Conservation (phyloP, 1,140 invertebrate genomes). For the Bacillus rossius region DNA sequence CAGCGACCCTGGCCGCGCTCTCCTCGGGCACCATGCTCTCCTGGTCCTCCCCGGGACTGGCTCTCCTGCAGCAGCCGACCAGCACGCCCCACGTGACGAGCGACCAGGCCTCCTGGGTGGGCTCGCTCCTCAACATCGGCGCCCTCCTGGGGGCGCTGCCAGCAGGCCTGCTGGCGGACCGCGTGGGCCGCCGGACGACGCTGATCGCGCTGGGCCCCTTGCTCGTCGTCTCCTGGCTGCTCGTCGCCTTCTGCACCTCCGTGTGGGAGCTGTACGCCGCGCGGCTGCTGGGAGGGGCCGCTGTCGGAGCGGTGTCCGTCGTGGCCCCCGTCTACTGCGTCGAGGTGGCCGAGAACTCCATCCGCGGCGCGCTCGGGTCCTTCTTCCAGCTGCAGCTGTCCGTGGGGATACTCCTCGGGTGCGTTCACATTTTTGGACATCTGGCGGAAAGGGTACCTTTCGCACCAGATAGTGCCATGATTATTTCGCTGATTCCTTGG, state of each 20-base stretch:
- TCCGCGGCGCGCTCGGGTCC: constrained; percentile 53
- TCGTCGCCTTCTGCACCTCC: constrained; percentile 43
- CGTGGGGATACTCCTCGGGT: constrained; percentile 50
- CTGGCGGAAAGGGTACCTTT: too few relatives aligned
- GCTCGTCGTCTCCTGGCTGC: constrained; percentile 53
- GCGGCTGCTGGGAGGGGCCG: constrained; percentile 50
- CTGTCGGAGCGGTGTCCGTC: constrained; percentile 54
- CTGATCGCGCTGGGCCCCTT: constrained; percentile 51
- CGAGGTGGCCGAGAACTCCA: constrained; percentile 46
- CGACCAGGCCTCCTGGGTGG: constrained; percentile 48
- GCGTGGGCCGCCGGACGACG: constrained; percentile 57
- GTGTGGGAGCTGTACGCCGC: constrained; percentile 42
- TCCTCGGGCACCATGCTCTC: constrained; percentile 48
- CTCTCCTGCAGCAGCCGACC: constrained; percentile 19
- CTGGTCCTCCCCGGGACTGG: constrained; percentile 51
- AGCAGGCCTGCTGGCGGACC: constrained; percentile 53
- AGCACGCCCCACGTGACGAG: constrained; percentile 5
- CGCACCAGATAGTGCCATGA: too few relatives aligned
- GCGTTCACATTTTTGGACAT: too few relatives aligned
- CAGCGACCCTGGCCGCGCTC: constrained; percentile 50
- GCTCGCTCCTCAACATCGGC: constrained; percentile 48
- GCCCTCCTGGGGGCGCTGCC: constrained; percentile 49
- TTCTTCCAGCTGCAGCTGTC: constrained; percentile 62
- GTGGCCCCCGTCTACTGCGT: constrained; percentile 50
- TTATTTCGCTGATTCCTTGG: too few relatives aligned